Evolutionary conservation across 1,140 invertebrate genomes (phyloP).

Genomic region (Adelges cooleyi): DNA sequence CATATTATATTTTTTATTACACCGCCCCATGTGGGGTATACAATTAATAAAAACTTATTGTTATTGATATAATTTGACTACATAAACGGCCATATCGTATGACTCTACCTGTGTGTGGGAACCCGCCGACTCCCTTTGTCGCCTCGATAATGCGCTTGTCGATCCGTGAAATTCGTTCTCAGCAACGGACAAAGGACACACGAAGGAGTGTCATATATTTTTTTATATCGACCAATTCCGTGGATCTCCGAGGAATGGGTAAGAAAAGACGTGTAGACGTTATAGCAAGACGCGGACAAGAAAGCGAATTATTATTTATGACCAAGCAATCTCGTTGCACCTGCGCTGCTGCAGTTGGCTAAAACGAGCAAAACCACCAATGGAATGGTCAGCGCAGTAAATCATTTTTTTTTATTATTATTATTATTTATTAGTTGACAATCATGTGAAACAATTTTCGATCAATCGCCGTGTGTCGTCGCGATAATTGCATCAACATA

Average conservation of each 20-base stretch:
- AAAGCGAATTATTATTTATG: conserved; percentile 21
- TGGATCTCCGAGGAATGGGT: neutral
- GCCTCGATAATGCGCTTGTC: conserved; percentile 21
- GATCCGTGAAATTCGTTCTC: conserved; percentile 26
- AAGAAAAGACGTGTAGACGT: conserved; percentile 6
- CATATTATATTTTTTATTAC: conserved; percentile 3
- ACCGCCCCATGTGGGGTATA: conserved; percentile 2
- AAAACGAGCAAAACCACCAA: neutral
- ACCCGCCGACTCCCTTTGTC: conserved; percentile 19
- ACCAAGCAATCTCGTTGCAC: conserved; percentile 6
- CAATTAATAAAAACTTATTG: conserved; percentile 25
- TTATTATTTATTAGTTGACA: conserved; percentile 20
- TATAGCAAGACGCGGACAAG: neutral
- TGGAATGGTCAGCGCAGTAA: conserved; percentile 4
- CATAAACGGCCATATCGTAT: conserved; percentile 11
- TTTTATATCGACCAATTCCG: conserved; percentile 16
- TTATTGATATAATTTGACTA: conserved; percentile 23
- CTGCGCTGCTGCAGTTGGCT: neutral
- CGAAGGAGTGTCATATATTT: conserved; percentile 11
- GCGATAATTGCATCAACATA: neutral
- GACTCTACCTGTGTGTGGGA: conserved; percentile 12
- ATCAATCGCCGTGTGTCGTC: neutral
- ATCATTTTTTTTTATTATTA: conserved; percentile 20
- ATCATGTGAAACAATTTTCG: conserved; percentile 19
- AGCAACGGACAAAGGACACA: neutral